Evolutionary conservation across 2,888 invertebrate species (phyloP).

Genomic region (Catocala nupta): DNA sequence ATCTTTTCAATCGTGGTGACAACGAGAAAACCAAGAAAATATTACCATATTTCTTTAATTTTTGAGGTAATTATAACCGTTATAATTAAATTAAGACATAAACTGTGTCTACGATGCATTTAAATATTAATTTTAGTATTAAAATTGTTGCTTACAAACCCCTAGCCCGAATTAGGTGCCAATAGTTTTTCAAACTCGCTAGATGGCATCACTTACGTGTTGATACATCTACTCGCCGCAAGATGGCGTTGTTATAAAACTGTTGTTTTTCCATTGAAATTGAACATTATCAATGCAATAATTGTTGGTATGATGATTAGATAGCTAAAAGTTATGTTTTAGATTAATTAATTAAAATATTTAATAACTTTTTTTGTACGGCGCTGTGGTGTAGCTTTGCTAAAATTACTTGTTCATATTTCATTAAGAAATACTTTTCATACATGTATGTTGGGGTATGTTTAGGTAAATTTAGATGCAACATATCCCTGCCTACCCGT

Average conservation of each 20-base stretch:
- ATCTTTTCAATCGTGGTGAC: too few species aligned
- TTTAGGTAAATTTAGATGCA: too few species aligned
- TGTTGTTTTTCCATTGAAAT: constrained; percentile 12
- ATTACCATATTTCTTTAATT: too few species aligned
- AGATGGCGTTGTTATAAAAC: constrained; percentile 18
- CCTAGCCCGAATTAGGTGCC: too few species aligned
- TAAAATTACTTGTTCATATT: not conserved
- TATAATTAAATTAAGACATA: not conserved
- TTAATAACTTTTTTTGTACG: constrained; percentile 35
- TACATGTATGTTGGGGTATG: too few species aligned
- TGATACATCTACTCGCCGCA: constrained; percentile 9
- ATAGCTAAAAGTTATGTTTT: constrained; percentile 43
- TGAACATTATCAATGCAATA: constrained; percentile 12
- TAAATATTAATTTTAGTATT: not conserved
- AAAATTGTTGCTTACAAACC: not conserved
- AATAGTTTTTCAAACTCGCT: constrained; percentile 1
- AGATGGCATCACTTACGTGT: constrained; percentile 10
- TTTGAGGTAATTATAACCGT: too few species aligned
- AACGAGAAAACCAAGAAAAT: too few species aligned
- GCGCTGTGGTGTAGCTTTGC: constrained; percentile 30
- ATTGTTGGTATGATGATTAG: constrained; percentile 33
- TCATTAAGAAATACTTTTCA: too few species aligned
- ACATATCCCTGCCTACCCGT: too few species aligned
- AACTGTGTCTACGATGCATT: constrained; percentile 5
- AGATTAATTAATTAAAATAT: constrained; percentile 43